Conservation (phyloP, 2,888 invertebrate species). For the Mimumesa dahlbomi region DNA sequence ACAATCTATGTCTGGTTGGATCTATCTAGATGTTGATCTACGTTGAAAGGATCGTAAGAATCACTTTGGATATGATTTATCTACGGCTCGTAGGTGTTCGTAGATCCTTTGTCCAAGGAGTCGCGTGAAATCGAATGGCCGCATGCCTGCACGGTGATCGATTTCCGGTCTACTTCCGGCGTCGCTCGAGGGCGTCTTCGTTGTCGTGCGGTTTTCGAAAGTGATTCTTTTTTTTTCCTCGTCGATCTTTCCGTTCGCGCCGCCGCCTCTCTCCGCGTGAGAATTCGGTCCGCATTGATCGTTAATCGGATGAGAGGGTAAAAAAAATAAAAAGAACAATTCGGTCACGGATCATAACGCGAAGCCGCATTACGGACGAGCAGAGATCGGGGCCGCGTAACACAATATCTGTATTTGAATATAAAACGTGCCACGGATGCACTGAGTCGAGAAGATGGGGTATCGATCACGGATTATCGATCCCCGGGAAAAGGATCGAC, state of each 20-base stretch:
- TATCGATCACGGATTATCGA: conserved; percentile 31
- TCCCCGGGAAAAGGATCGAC: neutral
- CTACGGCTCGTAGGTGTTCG: neutral
- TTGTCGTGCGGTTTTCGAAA: conserved; percentile 46
- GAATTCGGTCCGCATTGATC: conserved; percentile 56
- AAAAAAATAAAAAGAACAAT: conserved; percentile 66
- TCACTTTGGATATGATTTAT: conserved; percentile 8
- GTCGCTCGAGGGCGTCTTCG: neutral
- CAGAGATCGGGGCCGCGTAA: conserved; percentile 66
- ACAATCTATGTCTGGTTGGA: no score
- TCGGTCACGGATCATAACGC: conserved; percentile 66
- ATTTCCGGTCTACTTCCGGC: conserved; percentile 64
- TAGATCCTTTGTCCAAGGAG: conserved; percentile 17
- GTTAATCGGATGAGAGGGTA: conserved; percentile 49
- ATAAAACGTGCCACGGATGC: conserved; percentile 42
- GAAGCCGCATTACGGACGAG: conserved; percentile 67
- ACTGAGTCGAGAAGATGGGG: conserved; percentile 26
- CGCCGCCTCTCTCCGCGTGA: conserved; percentile 2
- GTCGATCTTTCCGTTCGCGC: no score
- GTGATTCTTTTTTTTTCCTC: conserved; percentile 34
- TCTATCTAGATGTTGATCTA: no score
- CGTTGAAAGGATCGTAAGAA: no score
- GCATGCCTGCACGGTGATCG: conserved; percentile 17
- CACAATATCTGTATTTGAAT: conserved; percentile 62
- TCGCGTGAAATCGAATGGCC: conserved; percentile 44